These are phyloP conservation scores for Heptranchias perlo DNA, from an alignment of 2,113 vertebrate genomes.

Conservation along the genomic window DNA sequence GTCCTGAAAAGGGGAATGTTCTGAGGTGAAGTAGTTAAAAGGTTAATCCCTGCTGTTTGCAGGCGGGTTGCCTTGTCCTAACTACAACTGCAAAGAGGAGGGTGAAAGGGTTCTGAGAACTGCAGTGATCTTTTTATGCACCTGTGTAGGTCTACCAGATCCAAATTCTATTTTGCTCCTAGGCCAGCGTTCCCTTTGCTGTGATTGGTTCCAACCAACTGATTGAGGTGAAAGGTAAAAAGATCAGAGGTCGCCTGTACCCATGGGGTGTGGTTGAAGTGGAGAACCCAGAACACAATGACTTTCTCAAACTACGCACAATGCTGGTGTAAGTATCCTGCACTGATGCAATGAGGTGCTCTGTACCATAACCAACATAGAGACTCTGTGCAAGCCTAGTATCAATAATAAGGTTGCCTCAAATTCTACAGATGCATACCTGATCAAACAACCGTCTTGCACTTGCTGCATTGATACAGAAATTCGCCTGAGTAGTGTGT, in stretches of 20 bases:
- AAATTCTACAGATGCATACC: not conserved
- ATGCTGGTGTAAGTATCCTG: constrained; percentile 73
- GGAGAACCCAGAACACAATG: constrained; percentile 87
- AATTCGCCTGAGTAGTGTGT: too few relatives aligned
- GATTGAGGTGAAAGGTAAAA: constrained; percentile 87
- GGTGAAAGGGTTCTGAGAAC: too few relatives aligned
- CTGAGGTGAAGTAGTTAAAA: too few relatives aligned
- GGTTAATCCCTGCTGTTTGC: too few relatives aligned
- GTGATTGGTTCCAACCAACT: constrained; percentile 81
- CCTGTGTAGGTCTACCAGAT: not conserved
- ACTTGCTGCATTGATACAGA: not conserved
- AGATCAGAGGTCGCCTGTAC: constrained; percentile 75
- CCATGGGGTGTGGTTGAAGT: constrained; percentile 77
- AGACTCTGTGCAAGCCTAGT: not conserved
- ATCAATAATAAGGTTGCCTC: not conserved
- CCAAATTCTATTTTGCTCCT: constrained; percentile 1
- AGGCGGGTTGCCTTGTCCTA: too few relatives aligned
- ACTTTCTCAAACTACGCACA: constrained; percentile 78
- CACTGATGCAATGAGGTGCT: not conserved
- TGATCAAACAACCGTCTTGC: not conserved
- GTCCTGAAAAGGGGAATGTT: too few relatives aligned
- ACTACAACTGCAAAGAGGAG: too few relatives aligned
- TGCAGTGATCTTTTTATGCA: too few relatives aligned
- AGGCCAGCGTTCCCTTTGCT: constrained; percentile 79
- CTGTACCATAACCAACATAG: not conserved